Evolutionary conservation across 2,797 vertebrate species (phyloP), one percentile per base, ranked within the genome.

Genomic region (Megaceryle alcyon): DNA sequence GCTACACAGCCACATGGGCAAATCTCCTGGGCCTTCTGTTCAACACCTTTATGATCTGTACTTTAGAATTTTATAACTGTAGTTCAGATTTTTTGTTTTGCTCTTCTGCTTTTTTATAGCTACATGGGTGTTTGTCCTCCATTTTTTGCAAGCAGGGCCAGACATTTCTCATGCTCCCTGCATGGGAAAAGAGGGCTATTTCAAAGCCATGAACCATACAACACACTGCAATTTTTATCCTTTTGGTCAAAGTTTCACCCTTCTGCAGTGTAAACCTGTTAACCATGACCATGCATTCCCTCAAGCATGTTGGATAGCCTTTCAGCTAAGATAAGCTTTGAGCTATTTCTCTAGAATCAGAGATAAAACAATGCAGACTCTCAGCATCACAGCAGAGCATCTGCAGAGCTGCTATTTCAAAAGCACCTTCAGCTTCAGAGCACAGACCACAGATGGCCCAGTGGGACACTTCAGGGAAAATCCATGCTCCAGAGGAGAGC

Each of bases 381-480:
- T 80, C 33, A 41, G 18, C 56, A 77, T 86, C 60, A 60, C 81
- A 77, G 44, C 1, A 0, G 57, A 44, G 21, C 48, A 80, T 70
- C 82, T 80, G 68, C 68, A 49, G 57, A 77, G 51, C 46, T 88
- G 60, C 72, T 81, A 14, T 92, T 92, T 86, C 64, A 88, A 83
- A 90, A 77, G 39, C 60, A 77, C 51, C 54, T 82, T 79, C 68
- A 75, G 64, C 77, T 90, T 92, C 80, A 86, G n/a, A 86, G 72
- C 56, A 77, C 76, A 82, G 72, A 82, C 56, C 82, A 82, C 80
- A 94, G 68, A 70, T 63, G 44, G 37, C 82, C 71, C 75, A 57
- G 59, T 37, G 71, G 66, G 57, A 81, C 48, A 71, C 81, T 71
- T 90, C 48, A 93, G 78, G 57, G 39, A 56, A 94, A 92, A 73